phyloP scores from a whole-genome alignment of 2,113 vertebrate genomes.

The Charadrius vociferus region DNA sequence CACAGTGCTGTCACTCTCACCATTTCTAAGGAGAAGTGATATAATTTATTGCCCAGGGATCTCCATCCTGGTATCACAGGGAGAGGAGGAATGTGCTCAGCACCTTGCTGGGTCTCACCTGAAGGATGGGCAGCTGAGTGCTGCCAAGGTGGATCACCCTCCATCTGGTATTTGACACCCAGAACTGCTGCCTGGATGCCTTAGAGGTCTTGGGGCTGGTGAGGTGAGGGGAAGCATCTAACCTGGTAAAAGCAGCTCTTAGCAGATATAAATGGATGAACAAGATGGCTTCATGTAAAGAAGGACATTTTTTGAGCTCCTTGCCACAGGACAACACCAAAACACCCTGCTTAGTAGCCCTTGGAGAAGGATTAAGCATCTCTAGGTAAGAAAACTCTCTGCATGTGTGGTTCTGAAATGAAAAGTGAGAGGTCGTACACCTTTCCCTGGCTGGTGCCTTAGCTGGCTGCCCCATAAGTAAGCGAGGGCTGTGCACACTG shows the following conservation, averaged over 20 bases:
- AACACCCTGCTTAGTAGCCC: neutral
- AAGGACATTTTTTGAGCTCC: neutral
- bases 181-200: neutral
- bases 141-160: neutral
- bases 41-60: neutral
- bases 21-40: neutral
- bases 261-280: neutral
- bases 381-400: neutral
- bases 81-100: neutral
- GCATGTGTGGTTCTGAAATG: rapidly evolving
- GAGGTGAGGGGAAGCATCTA: neutral
- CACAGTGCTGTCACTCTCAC: neutral
- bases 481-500: neutral
- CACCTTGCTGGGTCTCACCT: neutral
- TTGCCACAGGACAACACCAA: neutral
- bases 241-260: neutral
- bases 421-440: neutral
- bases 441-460: neutral
- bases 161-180: neutral
- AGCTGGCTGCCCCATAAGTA: neutral
- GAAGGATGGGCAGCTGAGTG: neutral
- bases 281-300: neutral
- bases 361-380: neutral
- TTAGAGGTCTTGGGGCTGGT: neutral
- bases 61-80: neutral